Evolutionary conservation across 2,888 invertebrate species (phyloP), one percentile per base, ranked within the genome.

Genomic region (Eilema depressum): DNA sequence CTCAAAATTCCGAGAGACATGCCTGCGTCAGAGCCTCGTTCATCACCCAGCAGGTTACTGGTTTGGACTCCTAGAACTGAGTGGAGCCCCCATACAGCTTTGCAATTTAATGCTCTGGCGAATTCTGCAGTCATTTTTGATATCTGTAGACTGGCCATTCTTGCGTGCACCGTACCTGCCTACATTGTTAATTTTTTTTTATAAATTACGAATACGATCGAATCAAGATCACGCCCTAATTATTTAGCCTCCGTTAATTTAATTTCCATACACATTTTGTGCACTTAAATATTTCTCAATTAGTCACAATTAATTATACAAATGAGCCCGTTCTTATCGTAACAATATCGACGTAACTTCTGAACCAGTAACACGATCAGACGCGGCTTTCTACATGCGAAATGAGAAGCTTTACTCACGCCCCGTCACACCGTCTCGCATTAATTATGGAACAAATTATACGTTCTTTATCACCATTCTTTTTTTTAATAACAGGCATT

Each of bases 401-500:
- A 92, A 91, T 89, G 88, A 88, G 90, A 92, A 91, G 92, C 92
- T 89, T 88, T 90, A 89, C 92, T 89, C 92, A 93, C 92, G 93
- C 89, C 91, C 88, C 93, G 92, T 92, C 93, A 92, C 93, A 92
- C 90, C 87, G 89, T 86, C 85, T 85, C 89, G 90, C 89, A 90
- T 89, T 93, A 90, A 94, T 93, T 94, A 93, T 85, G 79, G 83
- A 84, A 90, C 90, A 93, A 94, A 94, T 94, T 94, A 92, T 88
- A 94, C 85, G 89, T 94, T 94, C 88, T 92, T 93, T 93, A 94
- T 93, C 92, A 91, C 91, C 90, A 86, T 88, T 88, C 89, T 89
- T 91, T 91, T 90, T 91, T 93, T 91, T 94, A 94, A 94, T 94
- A 93, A 93, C 93, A 94, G 91, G 89, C 92, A 92, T 91, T 93